phyloP scores from a whole-genome alignment of 2,888 invertebrate species.

The Biston betularia region DNA sequence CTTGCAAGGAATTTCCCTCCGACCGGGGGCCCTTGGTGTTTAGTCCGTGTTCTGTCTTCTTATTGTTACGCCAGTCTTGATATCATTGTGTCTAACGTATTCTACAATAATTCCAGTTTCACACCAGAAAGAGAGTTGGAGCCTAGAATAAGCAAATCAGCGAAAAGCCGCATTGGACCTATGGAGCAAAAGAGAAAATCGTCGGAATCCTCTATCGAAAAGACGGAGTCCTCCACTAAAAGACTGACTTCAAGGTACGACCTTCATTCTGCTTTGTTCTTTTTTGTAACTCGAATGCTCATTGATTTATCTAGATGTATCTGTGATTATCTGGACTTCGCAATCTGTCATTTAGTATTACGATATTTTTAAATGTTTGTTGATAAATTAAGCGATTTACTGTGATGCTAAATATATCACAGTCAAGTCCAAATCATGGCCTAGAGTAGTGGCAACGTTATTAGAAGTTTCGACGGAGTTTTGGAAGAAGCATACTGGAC shows the following conservation, averaged over 20 bases:
- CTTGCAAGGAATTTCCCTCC: neutral
- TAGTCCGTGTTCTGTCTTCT: too few species aligned
- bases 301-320: neutral
- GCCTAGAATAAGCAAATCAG: constrained; percentile 57
- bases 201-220: constrained; percentile 59
- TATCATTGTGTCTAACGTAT: neutral
- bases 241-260: constrained; percentile 55
- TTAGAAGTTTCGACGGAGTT: too few species aligned
- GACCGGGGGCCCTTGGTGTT: too few species aligned
- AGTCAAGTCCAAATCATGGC: too few species aligned
- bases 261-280: neutral
- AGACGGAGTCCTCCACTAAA: constrained; percentile 57
- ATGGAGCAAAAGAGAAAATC: constrained; percentile 53
- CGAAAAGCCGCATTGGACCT: constrained; percentile 63
- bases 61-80: neutral
- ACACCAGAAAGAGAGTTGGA: constrained; percentile 75
- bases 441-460: too few species aligned
- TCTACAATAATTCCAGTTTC: constrained; percentile 59
- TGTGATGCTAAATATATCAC: too few species aligned
- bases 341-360: too few species aligned
- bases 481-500: too few species aligned
- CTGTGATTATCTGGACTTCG: too few species aligned
- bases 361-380: too few species aligned
- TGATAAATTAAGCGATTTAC: too few species aligned
- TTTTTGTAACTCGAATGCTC: neutral